Evolutionary conservation across 2,113 vertebrate genomes (phyloP).

Genomic region (Perca flavescens): DNA sequence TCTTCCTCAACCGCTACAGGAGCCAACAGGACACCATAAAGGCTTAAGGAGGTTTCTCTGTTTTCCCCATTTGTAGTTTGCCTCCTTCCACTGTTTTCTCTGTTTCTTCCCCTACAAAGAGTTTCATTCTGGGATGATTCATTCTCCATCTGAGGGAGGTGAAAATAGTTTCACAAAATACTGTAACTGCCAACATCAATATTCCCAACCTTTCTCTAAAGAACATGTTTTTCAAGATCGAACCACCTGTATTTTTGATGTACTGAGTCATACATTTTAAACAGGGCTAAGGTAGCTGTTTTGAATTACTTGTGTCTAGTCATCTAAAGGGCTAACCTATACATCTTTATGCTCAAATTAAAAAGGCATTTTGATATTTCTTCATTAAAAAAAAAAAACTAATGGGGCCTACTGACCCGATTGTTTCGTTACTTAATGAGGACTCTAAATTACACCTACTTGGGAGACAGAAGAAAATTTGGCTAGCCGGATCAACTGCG

Average conservation of each 20-base stretch:
- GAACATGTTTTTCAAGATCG: constrained; percentile 20
- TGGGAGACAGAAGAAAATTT: too few species aligned
- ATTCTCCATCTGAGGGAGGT: constrained; percentile 38
- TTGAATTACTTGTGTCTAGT: constrained; percentile 8
- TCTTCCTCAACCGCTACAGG: constrained; percentile 54
- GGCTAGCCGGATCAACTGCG: too few species aligned
- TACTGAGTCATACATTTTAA: constrained; percentile 13
- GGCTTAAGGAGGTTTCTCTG: constrained; percentile 34
- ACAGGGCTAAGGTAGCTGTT: background rate
- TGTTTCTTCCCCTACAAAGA: constrained; percentile 46
- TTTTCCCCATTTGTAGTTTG: constrained; percentile 36
- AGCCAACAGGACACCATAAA: constrained; percentile 47
- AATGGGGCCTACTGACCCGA: too few species aligned
- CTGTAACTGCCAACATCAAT: constrained; percentile 32
- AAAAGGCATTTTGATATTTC: constrained; percentile 13
- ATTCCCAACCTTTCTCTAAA: constrained; percentile 16
- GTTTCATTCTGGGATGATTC: constrained; percentile 44
- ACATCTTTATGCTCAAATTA: background rate
- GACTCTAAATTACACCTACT: too few species aligned
- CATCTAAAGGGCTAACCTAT: background rate
- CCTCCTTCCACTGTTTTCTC: constrained; percentile 30
- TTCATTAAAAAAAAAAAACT: background rate
- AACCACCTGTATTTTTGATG: constrained; percentile 19
- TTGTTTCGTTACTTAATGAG: too few species aligned
- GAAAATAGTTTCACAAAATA: constrained; percentile 62